Evolutionary conservation across 2,113 vertebrate genomes (phyloP).

Genomic region (Siniperca chuatsi): DNA sequence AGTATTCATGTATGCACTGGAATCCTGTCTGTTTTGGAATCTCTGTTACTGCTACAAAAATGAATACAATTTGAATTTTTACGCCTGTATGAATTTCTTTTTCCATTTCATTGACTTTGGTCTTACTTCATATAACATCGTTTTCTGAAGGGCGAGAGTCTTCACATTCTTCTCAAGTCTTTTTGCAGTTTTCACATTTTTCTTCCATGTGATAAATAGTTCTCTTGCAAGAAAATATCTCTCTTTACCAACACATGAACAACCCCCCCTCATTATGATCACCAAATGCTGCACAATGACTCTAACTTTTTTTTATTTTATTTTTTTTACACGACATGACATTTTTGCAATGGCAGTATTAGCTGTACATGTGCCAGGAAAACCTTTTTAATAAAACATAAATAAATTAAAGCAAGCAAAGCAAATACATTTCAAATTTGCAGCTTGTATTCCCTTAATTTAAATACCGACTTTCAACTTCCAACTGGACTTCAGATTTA

Average conservation of each 20-base stretch:
- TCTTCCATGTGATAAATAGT: slow-evolving; percentile 7
- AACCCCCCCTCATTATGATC: background rate
- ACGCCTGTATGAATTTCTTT: background rate
- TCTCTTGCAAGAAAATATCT: background rate
- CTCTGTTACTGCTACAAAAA: slow-evolving; percentile 21
- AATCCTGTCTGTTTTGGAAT: slow-evolving; percentile 18
- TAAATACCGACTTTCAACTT: background rate
- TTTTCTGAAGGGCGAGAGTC: slow-evolving; percentile 19
- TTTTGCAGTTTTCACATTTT: slow-evolving; percentile 14
- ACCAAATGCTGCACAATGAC: background rate
- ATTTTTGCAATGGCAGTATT: slow-evolving; percentile 12
- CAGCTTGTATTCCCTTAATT: background rate
- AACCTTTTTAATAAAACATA: background rate
- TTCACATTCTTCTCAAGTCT: slow-evolving; percentile 37
- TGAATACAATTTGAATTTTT: background rate
- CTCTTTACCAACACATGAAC: background rate
- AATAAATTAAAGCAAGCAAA: background rate
- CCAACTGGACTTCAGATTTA: background rate
- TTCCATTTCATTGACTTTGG: background rate
- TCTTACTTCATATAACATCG: background rate
- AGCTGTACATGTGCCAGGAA: background rate
- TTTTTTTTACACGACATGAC: background rate
- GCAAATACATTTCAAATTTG: background rate
- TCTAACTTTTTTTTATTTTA: background rate
- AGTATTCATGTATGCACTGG: slow-evolving; percentile 25